A percentile compares a stretch with the other conserved stretches of the same genome.
These are phyloP conservation scores for Triops cancriformis DNA, from an alignment of 1,140 invertebrate genomes.

Conservation along the genomic window DNA sequence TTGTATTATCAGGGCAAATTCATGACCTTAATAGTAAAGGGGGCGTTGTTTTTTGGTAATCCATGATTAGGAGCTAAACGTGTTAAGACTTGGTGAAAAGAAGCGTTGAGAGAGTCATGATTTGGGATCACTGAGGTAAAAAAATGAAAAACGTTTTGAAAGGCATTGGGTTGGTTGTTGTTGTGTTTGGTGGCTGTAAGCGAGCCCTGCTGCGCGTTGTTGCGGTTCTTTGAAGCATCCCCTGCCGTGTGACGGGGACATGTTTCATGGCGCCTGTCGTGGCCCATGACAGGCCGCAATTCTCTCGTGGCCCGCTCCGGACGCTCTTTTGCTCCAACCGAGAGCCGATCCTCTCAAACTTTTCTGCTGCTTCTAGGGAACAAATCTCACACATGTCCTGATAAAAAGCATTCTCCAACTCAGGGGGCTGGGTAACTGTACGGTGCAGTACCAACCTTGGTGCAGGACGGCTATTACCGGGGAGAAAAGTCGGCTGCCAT, in stretches of 20 bases:
- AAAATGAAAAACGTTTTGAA: not conserved
- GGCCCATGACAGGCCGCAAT: conserved; percentile 11
- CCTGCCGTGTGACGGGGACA: conserved; percentile 11
- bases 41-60: too few relatives aligned
- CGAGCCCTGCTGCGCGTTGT: conserved; percentile 11
- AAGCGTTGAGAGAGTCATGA: conserved; percentile 4
- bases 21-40: too few relatives aligned
- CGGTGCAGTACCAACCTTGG: not conserved
- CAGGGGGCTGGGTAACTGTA: not conserved
- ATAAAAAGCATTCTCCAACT: not conserved
- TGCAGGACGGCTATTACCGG: not conserved
- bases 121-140: not conserved
- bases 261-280: conserved; percentile 12
- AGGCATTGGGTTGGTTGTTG: not conserved
- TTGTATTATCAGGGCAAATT: too few relatives aligned
- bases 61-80: not conserved
- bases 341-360: too few relatives aligned
- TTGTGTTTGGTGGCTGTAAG: conserved; percentile 13
- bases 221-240: conserved; percentile 12
- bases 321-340: not conserved
- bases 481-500: not conserved
- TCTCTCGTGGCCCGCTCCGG: not conserved
- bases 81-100: not conserved
- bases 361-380: not conserved
- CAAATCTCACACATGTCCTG: not conserved